phyloP scores from a whole-genome alignment of 2,888 invertebrate species.

The Aradus depressus region DNA sequence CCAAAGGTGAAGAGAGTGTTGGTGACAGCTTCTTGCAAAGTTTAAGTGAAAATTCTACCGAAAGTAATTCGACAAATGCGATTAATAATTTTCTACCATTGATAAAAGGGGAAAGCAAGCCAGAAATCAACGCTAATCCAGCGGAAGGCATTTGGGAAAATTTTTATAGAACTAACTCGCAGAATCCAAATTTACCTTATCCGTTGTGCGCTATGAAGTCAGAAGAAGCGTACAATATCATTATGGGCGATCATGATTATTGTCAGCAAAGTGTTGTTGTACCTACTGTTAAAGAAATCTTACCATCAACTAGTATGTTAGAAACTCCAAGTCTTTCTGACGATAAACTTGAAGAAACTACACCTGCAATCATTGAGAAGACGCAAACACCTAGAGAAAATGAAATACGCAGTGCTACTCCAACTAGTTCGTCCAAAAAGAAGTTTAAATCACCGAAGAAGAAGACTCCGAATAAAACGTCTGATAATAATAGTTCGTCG shows the following conservation, averaged over 20 bases:
- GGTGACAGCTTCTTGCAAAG: too few species aligned
- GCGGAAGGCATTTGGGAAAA: conserved; percentile 66
- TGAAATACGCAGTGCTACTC: conserved; percentile 12
- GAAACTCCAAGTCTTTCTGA: conserved; percentile 13
- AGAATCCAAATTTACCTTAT: conserved; percentile 25
- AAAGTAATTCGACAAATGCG: not conserved
- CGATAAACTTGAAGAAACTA: conserved; percentile 28
- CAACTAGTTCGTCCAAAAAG: conserved; percentile 35
- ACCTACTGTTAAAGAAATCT: conserved; percentile 30
- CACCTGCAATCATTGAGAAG: conserved; percentile 11
- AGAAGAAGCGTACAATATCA: conserved; percentile 25
- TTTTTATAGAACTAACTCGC: conserved; percentile 60
- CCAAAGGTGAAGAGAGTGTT: too few species aligned
- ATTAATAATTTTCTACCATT: conserved; percentile 3
- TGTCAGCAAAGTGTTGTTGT: conserved; percentile 26
- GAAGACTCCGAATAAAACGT: conserved; percentile 43
- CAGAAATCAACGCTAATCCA: conserved; percentile 40
- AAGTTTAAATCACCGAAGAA: conserved; percentile 41
- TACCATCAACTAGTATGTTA: conserved; percentile 27
- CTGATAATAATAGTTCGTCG: conserved; percentile 44
- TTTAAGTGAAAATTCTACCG: too few species aligned
- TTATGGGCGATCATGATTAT: conserved; percentile 32
- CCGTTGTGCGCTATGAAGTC: conserved; percentile 26
- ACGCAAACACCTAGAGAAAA: conserved; percentile 8
- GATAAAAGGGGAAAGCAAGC: conserved; percentile 4